Conservation (phyloP, 2,113 vertebrate species). For the Oreochromis niloticus region DNA sequence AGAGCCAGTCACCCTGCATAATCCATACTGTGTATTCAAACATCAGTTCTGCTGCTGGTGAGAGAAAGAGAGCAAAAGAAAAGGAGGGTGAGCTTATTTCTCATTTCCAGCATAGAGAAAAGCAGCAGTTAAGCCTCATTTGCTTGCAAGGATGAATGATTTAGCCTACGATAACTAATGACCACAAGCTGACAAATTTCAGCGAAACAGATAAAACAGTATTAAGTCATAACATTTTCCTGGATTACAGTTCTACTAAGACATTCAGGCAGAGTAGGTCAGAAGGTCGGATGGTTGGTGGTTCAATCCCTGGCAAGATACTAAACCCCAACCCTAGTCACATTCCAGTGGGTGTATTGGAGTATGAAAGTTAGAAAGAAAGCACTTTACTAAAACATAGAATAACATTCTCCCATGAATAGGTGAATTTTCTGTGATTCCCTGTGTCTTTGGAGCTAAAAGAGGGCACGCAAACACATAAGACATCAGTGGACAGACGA, state of each 20-base stretch:
- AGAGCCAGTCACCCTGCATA: background rate
- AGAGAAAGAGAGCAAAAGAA: background rate
- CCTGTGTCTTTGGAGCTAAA: background rate
- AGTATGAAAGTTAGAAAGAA: background rate
- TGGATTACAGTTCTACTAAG: background rate
- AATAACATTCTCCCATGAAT: background rate
- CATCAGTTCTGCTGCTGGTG: background rate
- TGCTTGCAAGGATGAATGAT: background rate
- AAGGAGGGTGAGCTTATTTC: background rate
- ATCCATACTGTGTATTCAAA: background rate
- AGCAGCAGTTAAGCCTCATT: background rate
- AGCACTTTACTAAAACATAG: background rate
- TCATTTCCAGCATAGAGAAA: background rate
- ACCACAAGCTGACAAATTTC: background rate
- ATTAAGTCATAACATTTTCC: accelerated
- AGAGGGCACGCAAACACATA: background rate
- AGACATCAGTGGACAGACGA: background rate
- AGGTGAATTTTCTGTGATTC: background rate
- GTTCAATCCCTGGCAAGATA: background rate
- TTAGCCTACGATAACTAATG: background rate
- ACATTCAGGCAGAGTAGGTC: background rate
- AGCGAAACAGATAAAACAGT: background rate
- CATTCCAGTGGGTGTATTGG: background rate
- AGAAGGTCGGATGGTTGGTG: background rate
- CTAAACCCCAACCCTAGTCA: background rate